Evolutionary conservation across 2,888 invertebrate genomes (phyloP).

Genomic region (Phanerotoma sp.): DNA sequence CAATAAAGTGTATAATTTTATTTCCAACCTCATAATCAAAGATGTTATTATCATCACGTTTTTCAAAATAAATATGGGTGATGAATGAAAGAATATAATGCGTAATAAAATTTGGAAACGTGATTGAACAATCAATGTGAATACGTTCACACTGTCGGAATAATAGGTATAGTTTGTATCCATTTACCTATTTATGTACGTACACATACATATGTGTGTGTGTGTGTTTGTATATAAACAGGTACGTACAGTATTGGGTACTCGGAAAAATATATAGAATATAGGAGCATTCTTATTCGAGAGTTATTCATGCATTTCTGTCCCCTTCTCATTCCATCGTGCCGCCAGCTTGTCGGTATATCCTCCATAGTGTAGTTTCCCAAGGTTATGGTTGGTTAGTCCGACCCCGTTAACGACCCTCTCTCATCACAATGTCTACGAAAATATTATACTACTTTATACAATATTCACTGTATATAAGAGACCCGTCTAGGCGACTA

Average conservation of each 20-base stretch:
- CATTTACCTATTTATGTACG: too few relatives aligned
- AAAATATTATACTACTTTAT: not conserved
- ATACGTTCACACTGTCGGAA: too few relatives aligned
- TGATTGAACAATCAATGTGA: too few relatives aligned
- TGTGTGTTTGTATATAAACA: not conserved
- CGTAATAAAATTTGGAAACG: too few relatives aligned
- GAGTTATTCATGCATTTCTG: conserved; percentile 4
- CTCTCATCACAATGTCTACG: conserved; percentile 1
- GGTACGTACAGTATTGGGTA: not conserved
- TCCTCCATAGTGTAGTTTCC: conserved; percentile 6
- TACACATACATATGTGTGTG: too few relatives aligned
- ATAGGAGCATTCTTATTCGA: not conserved
- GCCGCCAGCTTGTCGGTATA: not conserved
- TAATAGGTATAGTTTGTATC: too few relatives aligned
- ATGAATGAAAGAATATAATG: too few relatives aligned
- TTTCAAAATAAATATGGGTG: too few relatives aligned
- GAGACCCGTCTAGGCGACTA: too few relatives aligned
- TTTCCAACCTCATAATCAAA: too few relatives aligned
- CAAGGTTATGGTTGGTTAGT: conserved; percentile 16
- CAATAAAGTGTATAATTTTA: too few relatives aligned
- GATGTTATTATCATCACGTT: too few relatives aligned
- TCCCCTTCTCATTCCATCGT: conserved; percentile 1
- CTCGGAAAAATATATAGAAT: not conserved
- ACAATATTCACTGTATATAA: not conserved
- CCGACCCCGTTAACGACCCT: conserved; percentile 9